Conservation (phyloP, 2,797 vertebrate genomes). For the Malacoraja senta region DNA sequence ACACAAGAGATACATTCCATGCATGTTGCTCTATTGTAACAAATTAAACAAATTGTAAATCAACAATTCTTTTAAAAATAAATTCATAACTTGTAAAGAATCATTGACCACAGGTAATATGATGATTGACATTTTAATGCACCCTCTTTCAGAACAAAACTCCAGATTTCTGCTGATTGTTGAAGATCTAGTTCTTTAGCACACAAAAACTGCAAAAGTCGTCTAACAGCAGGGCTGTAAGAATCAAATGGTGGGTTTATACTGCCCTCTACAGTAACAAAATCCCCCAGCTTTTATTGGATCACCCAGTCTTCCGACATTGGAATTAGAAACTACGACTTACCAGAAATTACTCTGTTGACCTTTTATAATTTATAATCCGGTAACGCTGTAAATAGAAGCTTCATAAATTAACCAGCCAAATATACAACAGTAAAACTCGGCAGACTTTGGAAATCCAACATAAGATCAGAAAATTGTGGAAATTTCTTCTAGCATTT, state of each 20-base stretch:
- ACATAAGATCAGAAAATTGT: no score
- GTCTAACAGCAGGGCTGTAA: not conserved
- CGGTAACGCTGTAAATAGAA: not conserved
- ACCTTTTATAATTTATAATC: not conserved
- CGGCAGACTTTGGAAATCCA: no score
- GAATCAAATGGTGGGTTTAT: not conserved
- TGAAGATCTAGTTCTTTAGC: not conserved
- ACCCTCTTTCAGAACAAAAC: not conserved
- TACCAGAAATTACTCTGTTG: not conserved
- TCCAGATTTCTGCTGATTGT: not conserved
- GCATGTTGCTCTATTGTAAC: not conserved
- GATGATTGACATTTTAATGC: not conserved
- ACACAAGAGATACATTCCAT: not conserved
- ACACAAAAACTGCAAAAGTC: not conserved
- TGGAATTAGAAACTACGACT: not conserved
- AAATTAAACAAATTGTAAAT: not conserved
- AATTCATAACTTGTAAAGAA: not conserved
- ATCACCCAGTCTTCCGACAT: not conserved
- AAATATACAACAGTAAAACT: not conserved
- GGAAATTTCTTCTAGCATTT: no score
- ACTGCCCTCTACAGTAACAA: conserved; percentile 24
- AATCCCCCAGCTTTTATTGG: not conserved
- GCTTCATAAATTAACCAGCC: not conserved
- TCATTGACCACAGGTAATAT: no score
- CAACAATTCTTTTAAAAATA: not conserved